Conservation (phyloP, 2,113 vertebrate species). For the Castor canadensis region DNA sequence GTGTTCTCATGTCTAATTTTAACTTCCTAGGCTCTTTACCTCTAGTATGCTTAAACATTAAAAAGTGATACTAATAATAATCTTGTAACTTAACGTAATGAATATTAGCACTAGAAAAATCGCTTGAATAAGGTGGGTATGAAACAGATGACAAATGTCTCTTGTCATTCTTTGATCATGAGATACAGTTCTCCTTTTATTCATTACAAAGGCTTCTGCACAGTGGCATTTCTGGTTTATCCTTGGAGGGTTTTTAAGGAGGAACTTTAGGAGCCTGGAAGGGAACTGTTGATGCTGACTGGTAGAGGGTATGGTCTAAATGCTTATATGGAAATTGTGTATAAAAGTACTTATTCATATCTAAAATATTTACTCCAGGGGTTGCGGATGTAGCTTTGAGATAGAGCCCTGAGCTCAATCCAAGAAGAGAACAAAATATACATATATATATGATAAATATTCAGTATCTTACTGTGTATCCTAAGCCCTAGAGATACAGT, state of each 20-base stretch:
- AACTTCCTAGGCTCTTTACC: background rate
- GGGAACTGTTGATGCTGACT: background rate
- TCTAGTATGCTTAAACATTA: background rate
- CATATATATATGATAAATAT: background rate
- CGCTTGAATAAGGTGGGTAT: background rate
- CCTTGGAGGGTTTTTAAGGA: background rate
- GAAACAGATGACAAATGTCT: background rate
- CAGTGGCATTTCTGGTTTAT: background rate
- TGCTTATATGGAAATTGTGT: background rate
- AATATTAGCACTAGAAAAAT: background rate
- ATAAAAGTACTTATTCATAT: background rate
- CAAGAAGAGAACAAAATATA: background rate
- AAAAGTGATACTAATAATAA: background rate
- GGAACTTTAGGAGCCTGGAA: background rate
- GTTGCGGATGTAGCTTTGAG: background rate
- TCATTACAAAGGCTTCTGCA: background rate
- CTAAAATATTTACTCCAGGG: conserved; percentile 2
- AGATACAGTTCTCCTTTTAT: background rate
- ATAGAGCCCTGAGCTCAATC: background rate
- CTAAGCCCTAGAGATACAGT: background rate
- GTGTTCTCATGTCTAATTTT: conserved; percentile 9
- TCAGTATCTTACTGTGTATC: background rate
- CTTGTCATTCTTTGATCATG: background rate
- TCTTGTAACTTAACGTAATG: background rate
- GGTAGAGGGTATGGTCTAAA: background rate